Percentiles rank a stretch among this genome's conserved stretches.
Evolutionary conservation across 2,888 invertebrate genomes (phyloP).

Genomic region (Blastobasis lacticolella): DNA sequence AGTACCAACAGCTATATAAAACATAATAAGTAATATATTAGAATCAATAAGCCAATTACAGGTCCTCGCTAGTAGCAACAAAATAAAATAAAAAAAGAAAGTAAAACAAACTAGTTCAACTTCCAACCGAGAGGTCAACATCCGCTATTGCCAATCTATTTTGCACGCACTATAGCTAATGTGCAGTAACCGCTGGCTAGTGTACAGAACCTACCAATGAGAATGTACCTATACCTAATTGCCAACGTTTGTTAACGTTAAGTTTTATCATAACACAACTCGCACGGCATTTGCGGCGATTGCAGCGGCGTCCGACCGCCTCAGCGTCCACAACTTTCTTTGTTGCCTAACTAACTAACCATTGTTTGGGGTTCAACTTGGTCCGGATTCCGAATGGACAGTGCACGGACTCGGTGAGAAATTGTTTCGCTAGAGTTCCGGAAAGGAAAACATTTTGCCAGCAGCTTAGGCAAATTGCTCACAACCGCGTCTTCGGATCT

Average conservation of each 20-base stretch:
- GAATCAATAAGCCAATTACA: too few species aligned
- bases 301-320: conserved; percentile 33
- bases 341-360: conserved; percentile 47
- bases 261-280: conserved; percentile 19
- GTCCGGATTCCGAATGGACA: conserved; percentile 59
- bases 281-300: conserved; percentile 31
- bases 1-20: too few species aligned
- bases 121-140: too few species aligned
- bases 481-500: conserved; percentile 16
- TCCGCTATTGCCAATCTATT: too few species aligned
- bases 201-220: too few species aligned
- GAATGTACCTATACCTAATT: too few species aligned
- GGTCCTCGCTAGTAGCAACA: too few species aligned
- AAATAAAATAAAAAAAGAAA: too few species aligned
- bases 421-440: conserved; percentile 67
- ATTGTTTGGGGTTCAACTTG: conserved; percentile 63
- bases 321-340: conserved; percentile 54
- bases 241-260: neutral
- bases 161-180: too few species aligned
- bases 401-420: conserved; percentile 50
- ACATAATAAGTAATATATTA: too few species aligned
- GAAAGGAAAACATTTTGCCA: conserved; percentile 67
- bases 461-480: conserved; percentile 65
- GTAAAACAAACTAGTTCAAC: too few species aligned
- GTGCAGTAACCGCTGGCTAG: too few species aligned